A percentile compares a stretch with the other conserved stretches of the same genome.
Evolutionary conservation across 2,797 vertebrate species (phyloP).

Genomic region (Enteromius trimaculatus): DNA sequence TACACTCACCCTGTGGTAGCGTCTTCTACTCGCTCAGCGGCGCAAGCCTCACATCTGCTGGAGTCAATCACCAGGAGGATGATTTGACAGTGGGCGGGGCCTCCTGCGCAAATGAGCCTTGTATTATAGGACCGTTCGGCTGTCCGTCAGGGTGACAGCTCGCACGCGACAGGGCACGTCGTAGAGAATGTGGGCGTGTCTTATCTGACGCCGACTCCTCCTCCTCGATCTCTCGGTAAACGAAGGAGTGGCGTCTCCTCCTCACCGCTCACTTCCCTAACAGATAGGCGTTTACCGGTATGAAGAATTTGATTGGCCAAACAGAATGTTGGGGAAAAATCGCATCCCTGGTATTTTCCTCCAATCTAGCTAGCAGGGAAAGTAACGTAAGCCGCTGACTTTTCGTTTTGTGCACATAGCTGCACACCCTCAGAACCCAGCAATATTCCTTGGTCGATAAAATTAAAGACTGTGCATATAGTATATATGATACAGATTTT

Average conservation of each 20-base stretch:
- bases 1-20: slow-evolving; percentile 70
- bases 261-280: not conserved
- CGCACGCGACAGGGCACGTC: not conserved
- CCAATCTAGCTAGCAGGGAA: slow-evolving; percentile 3
- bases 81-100: slow-evolving; percentile 63
- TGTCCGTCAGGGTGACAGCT: slow-evolving; percentile 40
- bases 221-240: slow-evolving; percentile 52
- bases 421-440: not conserved
- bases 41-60: slow-evolving; percentile 71
- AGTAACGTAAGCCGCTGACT: not conserved
- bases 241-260: slow-evolving; percentile 25
- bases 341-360: not conserved
- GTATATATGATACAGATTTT: not conserved
- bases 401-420: not conserved
- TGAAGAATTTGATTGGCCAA: slow-evolving; percentile 44
- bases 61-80: slow-evolving; percentile 64
- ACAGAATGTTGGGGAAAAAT: not conserved
- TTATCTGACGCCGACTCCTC: not conserved
- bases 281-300: slow-evolving; percentile 3
- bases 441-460: not conserved
- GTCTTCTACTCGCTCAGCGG: slow-evolving; percentile 61
- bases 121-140: slow-evolving; percentile 62
- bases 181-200: not conserved
- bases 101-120: slow-evolving; percentile 50
- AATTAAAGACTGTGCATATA: not conserved